Conservation (phyloP, 2,113 vertebrate genomes). For the Stictonetta naevosa region DNA sequence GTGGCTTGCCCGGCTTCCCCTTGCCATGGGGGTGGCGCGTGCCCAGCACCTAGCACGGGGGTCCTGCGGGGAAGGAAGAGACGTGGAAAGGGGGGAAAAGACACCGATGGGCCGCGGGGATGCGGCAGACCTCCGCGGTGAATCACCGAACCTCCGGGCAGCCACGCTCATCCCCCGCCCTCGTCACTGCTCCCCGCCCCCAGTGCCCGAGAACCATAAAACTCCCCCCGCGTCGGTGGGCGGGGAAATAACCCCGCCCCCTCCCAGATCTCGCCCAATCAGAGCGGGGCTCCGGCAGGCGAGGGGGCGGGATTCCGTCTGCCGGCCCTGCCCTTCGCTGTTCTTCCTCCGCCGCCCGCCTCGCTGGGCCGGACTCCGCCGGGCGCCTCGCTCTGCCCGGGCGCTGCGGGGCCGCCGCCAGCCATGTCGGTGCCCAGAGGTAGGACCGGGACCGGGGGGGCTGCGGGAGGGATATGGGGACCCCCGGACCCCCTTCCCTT, state of each 20-base stretch:
- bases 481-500: no score
- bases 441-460: not conserved
- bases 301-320: not conserved
- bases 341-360: not conserved
- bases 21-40: not conserved
- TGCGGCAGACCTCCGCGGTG: not conserved
- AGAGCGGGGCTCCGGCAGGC: no score
- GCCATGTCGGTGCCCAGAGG: constrained; percentile 24
- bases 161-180: not conserved
- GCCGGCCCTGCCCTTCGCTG: not conserved
- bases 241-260: not conserved
- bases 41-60: not conserved
- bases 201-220: not conserved
- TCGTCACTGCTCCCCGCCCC: not conserved
- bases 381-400: not conserved
- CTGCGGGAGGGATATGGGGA: no score
- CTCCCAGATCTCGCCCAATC: not conserved
- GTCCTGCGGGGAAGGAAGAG: not conserved
- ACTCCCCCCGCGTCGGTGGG: not conserved
- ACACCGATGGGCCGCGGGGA: not conserved
- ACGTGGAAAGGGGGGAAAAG: no score
- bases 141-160: fast-evolving
- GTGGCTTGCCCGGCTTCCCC: not conserved
- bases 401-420: not conserved
- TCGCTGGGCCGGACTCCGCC: not conserved